phyloP scores from a whole-genome alignment of 2,113 vertebrate genomes.

The Grammomys surdaster region DNA sequence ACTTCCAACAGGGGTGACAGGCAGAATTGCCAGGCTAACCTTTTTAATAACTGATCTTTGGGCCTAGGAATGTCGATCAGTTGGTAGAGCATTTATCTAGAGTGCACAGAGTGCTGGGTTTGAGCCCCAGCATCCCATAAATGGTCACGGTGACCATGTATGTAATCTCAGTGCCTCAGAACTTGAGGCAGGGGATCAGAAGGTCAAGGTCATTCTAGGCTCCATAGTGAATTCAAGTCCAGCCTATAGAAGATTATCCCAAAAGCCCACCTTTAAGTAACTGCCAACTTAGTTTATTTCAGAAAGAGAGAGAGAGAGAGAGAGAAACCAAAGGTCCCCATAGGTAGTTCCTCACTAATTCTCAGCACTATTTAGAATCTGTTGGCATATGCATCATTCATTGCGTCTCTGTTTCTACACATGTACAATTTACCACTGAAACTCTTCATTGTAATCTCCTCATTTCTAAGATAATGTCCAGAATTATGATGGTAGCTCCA shows the following conservation, averaged over 20 bases:
- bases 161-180: neutral
- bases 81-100: neutral
- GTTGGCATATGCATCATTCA: neutral
- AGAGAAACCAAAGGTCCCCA: neutral
- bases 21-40: neutral
- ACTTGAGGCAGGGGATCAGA: neutral
- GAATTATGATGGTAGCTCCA: neutral
- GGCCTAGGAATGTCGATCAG: neutral
- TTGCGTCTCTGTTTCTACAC: neutral
- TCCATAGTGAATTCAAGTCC: neutral
- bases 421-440: neutral
- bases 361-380: neutral
- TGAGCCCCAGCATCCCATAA: neutral
- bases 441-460: neutral
- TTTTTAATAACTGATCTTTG: neutral
- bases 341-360: neutral
- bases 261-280: neutral
- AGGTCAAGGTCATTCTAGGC: neutral
- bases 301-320: neutral
- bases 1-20: neutral
- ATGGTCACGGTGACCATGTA: too few species aligned
- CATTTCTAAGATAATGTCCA: neutral
- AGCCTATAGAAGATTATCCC: neutral
- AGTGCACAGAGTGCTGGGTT: neutral
- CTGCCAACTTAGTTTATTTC: neutral